A percentile compares a stretch with the other conserved stretches of the same genome.
Evolutionary conservation across 2,797 vertebrate species (phyloP).

Genomic region (Sphenodon punctatus): DNA sequence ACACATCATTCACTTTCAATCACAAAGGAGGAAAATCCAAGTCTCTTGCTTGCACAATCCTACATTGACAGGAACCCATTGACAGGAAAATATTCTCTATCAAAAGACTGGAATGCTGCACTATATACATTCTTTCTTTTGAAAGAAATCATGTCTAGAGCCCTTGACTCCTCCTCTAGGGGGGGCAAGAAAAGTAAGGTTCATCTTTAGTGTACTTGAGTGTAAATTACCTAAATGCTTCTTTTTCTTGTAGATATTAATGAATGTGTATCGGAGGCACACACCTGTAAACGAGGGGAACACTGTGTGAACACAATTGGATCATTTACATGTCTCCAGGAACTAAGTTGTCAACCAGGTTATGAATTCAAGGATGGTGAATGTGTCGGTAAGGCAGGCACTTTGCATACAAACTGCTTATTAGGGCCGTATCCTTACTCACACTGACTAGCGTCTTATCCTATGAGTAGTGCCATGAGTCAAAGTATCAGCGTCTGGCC

Average conservation of each 20-base stretch:
- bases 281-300: constrained; percentile 84
- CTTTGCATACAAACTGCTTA: neutral
- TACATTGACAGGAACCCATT: neutral
- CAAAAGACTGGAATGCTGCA: neutral
- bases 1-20: no score
- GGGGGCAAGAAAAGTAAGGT: neutral
- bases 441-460: neutral
- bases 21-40: neutral
- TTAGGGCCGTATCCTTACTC: neutral
- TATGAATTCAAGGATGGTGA: constrained; percentile 78
- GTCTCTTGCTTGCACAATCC: neutral
- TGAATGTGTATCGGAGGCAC: constrained; percentile 84
- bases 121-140: neutral
- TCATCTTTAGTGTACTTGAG: rapidly evolving
- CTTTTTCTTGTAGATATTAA: constrained; percentile 83
- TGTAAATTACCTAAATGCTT: neutral
- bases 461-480: neutral
- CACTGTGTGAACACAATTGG: constrained; percentile 88
- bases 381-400: constrained; percentile 81
- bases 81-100: neutral
- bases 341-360: constrained; percentile 84
- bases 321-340: constrained; percentile 85
- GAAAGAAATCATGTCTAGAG: neutral
- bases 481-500: neutral
- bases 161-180: neutral